Conservation (phyloP, 2,888 invertebrate species). For the Phrixothrix hirtus region DNA sequence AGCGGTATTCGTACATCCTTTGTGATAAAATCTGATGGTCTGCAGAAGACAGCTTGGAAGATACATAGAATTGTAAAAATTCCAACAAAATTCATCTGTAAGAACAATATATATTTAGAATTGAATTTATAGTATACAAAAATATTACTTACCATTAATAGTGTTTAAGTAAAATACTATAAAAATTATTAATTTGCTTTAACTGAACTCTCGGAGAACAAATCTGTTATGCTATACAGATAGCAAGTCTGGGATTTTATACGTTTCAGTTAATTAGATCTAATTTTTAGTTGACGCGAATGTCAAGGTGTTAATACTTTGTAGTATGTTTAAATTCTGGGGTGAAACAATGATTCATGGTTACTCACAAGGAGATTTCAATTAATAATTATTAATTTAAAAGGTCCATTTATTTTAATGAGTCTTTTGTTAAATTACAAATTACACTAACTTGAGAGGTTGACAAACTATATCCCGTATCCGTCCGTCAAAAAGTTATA, state of each 20-base stretch:
- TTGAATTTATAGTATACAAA: background rate
- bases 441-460: too few relatives aligned
- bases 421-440: too few relatives aligned
- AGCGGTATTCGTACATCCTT: constrained; percentile 23
- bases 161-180: too few relatives aligned
- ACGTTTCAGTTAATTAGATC: constrained; percentile 21
- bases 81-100: constrained; percentile 10
- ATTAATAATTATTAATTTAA: too few relatives aligned
- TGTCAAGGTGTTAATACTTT: constrained; percentile 19
- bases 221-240: background rate
- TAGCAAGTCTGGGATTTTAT: constrained; percentile 13
- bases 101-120: background rate
- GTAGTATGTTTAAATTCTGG: too few relatives aligned
- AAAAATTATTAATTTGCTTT: too few relatives aligned
- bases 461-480: too few relatives aligned
- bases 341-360: too few relatives aligned
- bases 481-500: too few relatives aligned
- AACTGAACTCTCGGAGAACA: too few relatives aligned
- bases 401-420: too few relatives aligned
- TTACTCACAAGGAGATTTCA: too few relatives aligned
- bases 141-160: constrained; percentile 3
- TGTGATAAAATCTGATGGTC: constrained; percentile 48
- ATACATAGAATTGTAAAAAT: background rate
- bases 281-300: constrained; percentile 27
- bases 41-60: background rate